phyloP scores from a whole-genome alignment of 2,113 vertebrate genomes.

The Casuarius casuarius region DNA sequence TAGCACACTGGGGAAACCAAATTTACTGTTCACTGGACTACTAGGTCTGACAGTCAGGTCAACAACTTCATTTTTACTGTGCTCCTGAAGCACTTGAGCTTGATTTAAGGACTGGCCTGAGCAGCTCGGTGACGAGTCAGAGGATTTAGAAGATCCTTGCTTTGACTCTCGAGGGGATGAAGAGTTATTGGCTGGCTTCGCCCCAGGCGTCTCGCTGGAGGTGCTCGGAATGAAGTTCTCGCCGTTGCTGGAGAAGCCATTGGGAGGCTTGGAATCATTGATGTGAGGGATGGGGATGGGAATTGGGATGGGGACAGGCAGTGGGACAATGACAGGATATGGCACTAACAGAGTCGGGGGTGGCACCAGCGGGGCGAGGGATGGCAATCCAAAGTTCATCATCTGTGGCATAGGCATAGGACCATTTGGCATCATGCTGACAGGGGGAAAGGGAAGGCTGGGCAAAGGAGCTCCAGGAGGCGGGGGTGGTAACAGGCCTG shows the following conservation, averaged over 20 bases:
- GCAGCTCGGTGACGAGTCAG: slow-evolving; percentile 83
- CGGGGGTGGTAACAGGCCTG: slow-evolving; percentile 88
- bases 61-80: slow-evolving; percentile 82
- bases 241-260: slow-evolving; percentile 87
- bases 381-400: slow-evolving; percentile 97
- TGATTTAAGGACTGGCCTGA: slow-evolving; percentile 85
- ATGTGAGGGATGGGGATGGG: slow-evolving; percentile 93
- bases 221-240: slow-evolving; percentile 85
- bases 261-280: slow-evolving; percentile 87
- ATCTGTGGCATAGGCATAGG: slow-evolving; percentile 92
- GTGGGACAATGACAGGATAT: slow-evolving; percentile 96
- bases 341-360: slow-evolving; percentile 97
- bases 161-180: slow-evolving; percentile 85
- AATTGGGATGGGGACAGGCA: slow-evolving; percentile 96
- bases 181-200: slow-evolving; percentile 80
- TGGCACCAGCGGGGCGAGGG: slow-evolving; percentile 94
- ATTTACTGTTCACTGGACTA: slow-evolving; percentile 80
- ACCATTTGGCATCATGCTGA: slow-evolving; percentile 97
- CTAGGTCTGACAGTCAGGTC: slow-evolving; percentile 90
- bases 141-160: slow-evolving; percentile 81
- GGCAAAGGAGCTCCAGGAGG: slow-evolving; percentile 88
- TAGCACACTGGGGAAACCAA: slow-evolving; percentile 78
- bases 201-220: slow-evolving; percentile 83
- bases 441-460: slow-evolving; percentile 89
- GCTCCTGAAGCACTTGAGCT: slow-evolving; percentile 81